Base-by-base conservation (phyloP, 2,888 invertebrate genomes). In the Dryadula phaetusa region DNA sequence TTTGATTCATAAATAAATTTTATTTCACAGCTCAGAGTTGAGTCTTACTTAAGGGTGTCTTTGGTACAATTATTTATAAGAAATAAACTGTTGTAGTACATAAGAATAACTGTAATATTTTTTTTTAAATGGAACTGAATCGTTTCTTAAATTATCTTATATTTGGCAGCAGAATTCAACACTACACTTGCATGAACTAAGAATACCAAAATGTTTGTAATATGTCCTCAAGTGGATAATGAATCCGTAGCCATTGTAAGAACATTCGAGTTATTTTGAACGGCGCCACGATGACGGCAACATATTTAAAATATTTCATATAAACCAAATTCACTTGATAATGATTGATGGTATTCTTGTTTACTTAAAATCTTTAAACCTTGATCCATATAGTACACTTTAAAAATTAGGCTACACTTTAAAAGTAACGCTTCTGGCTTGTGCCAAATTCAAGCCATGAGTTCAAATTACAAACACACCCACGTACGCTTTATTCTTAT, bases 1-100 rank as follows among this genome's bases (percentile, higher is more conserved):
- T 67, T 58, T 52, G 42, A 28, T 47, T 65, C 42, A 60, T 34
- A 37, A 34, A 49, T 25, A 37, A n/a, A 34, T 62, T 47, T 40
- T 25, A 22, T 37, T 40, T 52, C 7, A 12, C 16, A 40, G 10
- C 42, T 25, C 2, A 25, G 16, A 40, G 16, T 16, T 42, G 22
- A 5, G 3, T 52, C 16, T 28, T 52, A 16, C 12, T 52, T 28
- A 32, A 32, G 52, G 16, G 32, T 18, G 10, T 16, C 28, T 32
- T 12, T 16, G 16, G 16, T 28, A 32, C 7, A 52, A 16, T 28
- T 7, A 12, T 16, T 10, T 52, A n/a, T n/a, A n/a, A n/a, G n/a
- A n/a, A 28, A 10, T 8, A 16, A n/a, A 5, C 16, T 12, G 16
- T 25, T 52, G 16, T 12, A 28, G 16, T 25, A 46, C 10, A 46